Base-by-base conservation (phyloP, 1,140 invertebrate species). In the Agrypnia vestita region DNA sequence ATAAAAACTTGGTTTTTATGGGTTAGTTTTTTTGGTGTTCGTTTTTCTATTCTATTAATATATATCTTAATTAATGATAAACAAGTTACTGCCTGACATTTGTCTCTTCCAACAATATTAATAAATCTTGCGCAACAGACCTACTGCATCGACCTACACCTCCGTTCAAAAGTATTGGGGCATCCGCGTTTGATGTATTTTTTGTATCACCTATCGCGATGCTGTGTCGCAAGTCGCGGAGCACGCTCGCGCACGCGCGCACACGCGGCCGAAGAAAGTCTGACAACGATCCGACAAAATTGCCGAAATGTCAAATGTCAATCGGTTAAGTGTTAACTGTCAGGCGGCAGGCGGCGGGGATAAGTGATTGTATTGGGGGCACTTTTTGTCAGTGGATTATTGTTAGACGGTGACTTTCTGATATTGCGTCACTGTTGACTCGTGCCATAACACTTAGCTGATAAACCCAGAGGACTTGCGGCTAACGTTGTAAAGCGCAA, bases 361-460 rank as follows among this genome's bases (percentile, higher is more conserved):
- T 8, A 69, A 47, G 44, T 69, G 64, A 19, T 69, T 47, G 64
- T 9, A 69, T 69, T 69, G 43, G 44, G 44, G 64, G 43, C 64
- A 69, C 43, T 69, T 69, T 69, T 69, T 69, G 44, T 49, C 64
- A 35, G 43, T 17, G 44, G 43, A 69, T 69, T 69, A 69, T 69
- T 69, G 44, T 19, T 69, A 46, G 44, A 19, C 44, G 13, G 64
- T 69, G 64, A 69, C 64, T 69, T 69, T 69, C 64, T 19, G 64
- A 69, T 17, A 69, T 69, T 69, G 64, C 64, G 9, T 69, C 43
- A 69, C 64, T 25, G 21, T 69, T 47, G 64, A 47, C 64, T 69
- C 64, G 64, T 69, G 64, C 64, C 64, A 69, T 69, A 69, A 69
- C 44, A 46, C 12, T 69, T 12, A n/a, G 15, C 64, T 9, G n/a